These are phyloP conservation scores for Mixornis gularis DNA, from an alignment of 2,113 vertebrate species.

Conservation along the genomic window DNA sequence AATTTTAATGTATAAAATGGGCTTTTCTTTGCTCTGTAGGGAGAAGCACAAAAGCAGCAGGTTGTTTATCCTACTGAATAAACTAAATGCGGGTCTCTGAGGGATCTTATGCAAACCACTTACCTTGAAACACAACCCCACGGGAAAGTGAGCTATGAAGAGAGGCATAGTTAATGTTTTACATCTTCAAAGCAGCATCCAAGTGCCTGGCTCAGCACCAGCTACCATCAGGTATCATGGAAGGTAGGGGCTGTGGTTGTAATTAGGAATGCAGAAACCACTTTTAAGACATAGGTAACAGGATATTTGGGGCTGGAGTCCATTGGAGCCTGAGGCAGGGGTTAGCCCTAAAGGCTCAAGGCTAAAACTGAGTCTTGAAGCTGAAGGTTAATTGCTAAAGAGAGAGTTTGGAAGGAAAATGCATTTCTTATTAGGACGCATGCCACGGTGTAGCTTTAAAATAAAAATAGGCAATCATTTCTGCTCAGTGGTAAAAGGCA, in stretches of 20 bases:
- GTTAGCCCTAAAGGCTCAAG: background rate
- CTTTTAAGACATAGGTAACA: background rate
- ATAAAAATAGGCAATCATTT: slow-evolving; percentile 8
- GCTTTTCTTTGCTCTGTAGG: slow-evolving; percentile 31
- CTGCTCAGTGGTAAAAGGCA: slow-evolving; percentile 32
- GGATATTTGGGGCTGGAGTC: background rate
- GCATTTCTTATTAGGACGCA: background rate
- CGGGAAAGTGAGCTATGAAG: background rate
- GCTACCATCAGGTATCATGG: background rate
- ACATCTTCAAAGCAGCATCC: slow-evolving; percentile 13
- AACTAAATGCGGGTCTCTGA: slow-evolving; percentile 44
- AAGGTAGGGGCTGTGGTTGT: background rate
- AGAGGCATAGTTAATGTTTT: slow-evolving; percentile 30
- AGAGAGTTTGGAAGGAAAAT: background rate
- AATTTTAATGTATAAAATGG: slow-evolving; percentile 57
- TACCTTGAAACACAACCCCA: slow-evolving; percentile 52
- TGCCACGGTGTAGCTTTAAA: background rate
- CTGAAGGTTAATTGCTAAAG: background rate
- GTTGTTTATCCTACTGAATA: slow-evolving; percentile 63
- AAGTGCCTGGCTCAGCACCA: background rate
- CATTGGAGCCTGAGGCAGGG: background rate
- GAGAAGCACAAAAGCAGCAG: slow-evolving; percentile 45
- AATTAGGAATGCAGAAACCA: background rate
- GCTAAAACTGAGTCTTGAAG: background rate
- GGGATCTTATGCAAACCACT: slow-evolving; percentile 58